Percentiles rank a stretch among this genome's conserved stretches.
phyloP scores from a whole-genome alignment of 2,113 vertebrate genomes.

The Puma concolor region DNA sequence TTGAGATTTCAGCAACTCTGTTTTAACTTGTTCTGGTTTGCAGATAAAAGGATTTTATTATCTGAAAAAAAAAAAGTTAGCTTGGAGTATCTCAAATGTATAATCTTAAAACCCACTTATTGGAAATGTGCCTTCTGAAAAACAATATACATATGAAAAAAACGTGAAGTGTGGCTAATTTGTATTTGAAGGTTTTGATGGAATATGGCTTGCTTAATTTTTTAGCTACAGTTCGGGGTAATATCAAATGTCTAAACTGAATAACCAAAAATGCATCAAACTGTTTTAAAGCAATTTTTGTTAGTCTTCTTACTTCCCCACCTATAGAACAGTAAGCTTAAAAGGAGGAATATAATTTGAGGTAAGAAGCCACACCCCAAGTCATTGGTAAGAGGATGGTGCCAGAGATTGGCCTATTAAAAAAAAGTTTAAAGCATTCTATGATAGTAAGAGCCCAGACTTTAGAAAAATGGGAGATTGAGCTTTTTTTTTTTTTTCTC shows the following conservation, averaged over 20 bases:
- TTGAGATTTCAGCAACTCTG: neutral
- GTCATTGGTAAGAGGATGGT: neutral
- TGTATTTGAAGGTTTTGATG: conserved; percentile 17
- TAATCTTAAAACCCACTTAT: neutral
- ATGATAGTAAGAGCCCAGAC: neutral
- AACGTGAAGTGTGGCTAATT: neutral
- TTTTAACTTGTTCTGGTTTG: neutral
- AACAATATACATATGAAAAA: neutral
- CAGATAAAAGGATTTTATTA: conserved; percentile 3
- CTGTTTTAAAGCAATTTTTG: neutral
- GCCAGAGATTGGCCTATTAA: neutral
- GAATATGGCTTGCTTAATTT: neutral
- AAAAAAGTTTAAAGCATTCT: neutral
- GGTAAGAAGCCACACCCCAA: neutral
- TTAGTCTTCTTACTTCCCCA: neutral
- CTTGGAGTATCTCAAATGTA: neutral
- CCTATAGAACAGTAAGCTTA: neutral
- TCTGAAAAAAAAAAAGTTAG: neutral
- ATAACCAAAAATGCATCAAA: neutral
- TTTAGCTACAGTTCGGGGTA: neutral
- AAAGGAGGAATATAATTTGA: neutral
- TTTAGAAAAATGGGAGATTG: neutral
- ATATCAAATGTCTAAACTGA: neutral
- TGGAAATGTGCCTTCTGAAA: neutral
- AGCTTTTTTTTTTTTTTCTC: neutral